A percentile compares a stretch with the other conserved stretches of the same genome.
Conservation (phyloP, 2,797 vertebrate species). For the Alcedo quadribrachys region DNA sequence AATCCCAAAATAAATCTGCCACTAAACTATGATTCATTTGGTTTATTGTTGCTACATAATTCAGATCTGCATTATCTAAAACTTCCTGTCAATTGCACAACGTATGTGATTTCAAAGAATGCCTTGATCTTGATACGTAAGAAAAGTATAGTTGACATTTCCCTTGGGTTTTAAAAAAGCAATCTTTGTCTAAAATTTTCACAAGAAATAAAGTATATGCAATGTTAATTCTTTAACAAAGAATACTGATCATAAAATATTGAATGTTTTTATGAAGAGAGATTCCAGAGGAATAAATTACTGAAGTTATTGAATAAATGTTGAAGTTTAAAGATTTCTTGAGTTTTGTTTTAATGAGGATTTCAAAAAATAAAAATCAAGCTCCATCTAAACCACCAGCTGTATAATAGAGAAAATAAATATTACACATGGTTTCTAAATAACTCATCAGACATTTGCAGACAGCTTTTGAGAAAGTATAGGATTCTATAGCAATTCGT, state of each 20-base stretch:
- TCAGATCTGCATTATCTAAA: slow-evolving; percentile 27
- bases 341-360: not conserved
- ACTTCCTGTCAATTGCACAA: not conserved
- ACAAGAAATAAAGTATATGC: not conserved
- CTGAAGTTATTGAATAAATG: not conserved
- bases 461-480: not conserved
- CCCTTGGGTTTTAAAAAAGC: slow-evolving; percentile 11
- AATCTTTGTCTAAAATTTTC: not conserved
- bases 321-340: not conserved
- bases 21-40: not conserved
- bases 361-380: not conserved
- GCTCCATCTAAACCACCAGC: not conserved
- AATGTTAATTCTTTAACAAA: not conserved
- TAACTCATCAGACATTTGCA: not conserved
- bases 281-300: not conserved
- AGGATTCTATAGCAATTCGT: not conserved
- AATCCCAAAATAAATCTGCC: slow-evolving; percentile 23
- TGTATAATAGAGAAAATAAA: not conserved
- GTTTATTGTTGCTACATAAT: slow-evolving; percentile 21
- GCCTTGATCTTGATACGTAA: not conserved
- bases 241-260: not conserved
- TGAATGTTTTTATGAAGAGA: not conserved
- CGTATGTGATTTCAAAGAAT: slow-evolving; percentile 23
- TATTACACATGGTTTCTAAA: not conserved
- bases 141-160: slow-evolving; percentile 34